Percentiles rank a stretch among this genome's conserved stretches.
These are phyloP conservation scores for Rhagonycha fulva DNA, from an alignment of 2,888 invertebrate genomes.

Conservation along the genomic window DNA sequence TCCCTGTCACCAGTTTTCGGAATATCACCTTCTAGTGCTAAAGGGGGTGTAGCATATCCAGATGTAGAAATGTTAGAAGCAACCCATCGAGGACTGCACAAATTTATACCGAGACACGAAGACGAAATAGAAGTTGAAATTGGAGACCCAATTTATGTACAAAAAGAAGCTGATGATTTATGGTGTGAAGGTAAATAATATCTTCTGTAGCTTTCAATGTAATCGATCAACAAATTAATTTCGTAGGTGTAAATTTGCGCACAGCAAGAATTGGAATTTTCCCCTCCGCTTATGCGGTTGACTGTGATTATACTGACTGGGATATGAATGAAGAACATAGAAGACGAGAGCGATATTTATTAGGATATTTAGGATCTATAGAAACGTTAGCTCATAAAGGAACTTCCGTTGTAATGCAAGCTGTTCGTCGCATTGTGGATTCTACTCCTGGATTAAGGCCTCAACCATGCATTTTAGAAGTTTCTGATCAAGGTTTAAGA, in stretches of 20 bases:
- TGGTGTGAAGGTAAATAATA: constrained; percentile 92
- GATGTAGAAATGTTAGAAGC: constrained; percentile 72
- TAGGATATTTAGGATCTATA: constrained; percentile 95
- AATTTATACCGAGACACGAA: constrained; percentile 92
- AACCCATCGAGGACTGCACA: constrained; percentile 93
- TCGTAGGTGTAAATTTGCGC: constrained; percentile 87
- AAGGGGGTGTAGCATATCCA: constrained; percentile 77
- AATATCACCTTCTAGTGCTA: constrained; percentile 59
- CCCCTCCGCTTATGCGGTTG: constrained; percentile 95
- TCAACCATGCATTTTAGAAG: constrained; percentile 87
- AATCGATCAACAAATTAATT: not conserved
- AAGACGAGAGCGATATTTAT: constrained; percentile 82
- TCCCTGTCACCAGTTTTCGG: constrained; percentile 73
- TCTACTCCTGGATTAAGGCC: constrained; percentile 71
- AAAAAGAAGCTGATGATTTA: constrained; percentile 93
- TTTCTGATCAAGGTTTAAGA: constrained; percentile 92
- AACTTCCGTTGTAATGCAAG: constrained; percentile 92
- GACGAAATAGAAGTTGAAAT: constrained; percentile 97
- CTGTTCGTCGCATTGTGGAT: constrained; percentile 84
- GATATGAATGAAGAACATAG: constrained; percentile 85
- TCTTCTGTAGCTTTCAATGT: not conserved
- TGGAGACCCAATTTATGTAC: constrained; percentile 95
- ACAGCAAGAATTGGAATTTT: constrained; percentile 92
- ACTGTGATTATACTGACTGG: constrained; percentile 95
- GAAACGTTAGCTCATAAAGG: constrained; percentile 97